These are phyloP conservation scores for Timandra comae DNA, from an alignment of 2,888 invertebrate genomes.

Conservation along the genomic window DNA sequence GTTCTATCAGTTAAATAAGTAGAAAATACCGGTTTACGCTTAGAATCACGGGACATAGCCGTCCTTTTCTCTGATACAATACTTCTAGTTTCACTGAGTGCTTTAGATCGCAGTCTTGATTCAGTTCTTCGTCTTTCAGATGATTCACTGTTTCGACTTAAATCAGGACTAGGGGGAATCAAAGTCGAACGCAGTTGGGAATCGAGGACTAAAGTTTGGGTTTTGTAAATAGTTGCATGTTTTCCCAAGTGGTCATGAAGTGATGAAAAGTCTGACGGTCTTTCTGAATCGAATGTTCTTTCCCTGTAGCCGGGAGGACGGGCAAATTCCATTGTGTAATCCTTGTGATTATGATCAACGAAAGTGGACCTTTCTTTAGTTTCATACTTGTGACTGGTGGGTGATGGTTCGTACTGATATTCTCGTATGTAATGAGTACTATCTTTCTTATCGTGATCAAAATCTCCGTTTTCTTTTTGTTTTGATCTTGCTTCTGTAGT, in stretches of 20 bases:
- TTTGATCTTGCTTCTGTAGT: not conserved
- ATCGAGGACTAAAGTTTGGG: constrained; percentile 39
- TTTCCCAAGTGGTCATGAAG: constrained; percentile 20
- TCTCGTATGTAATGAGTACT: constrained; percentile 29
- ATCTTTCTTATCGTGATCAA: constrained; percentile 1
- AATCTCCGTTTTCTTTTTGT: constrained; percentile 5
- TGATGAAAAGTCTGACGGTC: constrained; percentile 17
- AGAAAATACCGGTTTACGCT: constrained; percentile 85
- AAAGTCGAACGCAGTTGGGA: constrained; percentile 39
- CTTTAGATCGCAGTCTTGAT: constrained; percentile 41
- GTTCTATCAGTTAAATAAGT: constrained; percentile 86
- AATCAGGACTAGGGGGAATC: constrained; percentile 29
- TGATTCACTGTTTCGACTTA: constrained; percentile 27
- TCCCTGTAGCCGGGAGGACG: constrained; percentile 46
- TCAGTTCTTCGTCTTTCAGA: constrained; percentile 31
- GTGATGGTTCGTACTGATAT: constrained; percentile 36
- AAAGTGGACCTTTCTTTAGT: constrained; percentile 31
- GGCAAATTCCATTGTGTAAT: constrained; percentile 49
- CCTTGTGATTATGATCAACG: constrained; percentile 41
- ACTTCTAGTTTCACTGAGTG: constrained; percentile 51
- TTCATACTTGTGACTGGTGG: constrained; percentile 14
- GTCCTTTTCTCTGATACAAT: constrained; percentile 45
- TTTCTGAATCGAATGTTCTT: constrained; percentile 33
- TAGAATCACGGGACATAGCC: constrained; percentile 66
- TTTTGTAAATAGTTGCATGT: constrained; percentile 40